These are phyloP conservation scores for Tenthredo mesomela DNA, from an alignment of 2,888 invertebrate genomes.

Conservation along the genomic window DNA sequence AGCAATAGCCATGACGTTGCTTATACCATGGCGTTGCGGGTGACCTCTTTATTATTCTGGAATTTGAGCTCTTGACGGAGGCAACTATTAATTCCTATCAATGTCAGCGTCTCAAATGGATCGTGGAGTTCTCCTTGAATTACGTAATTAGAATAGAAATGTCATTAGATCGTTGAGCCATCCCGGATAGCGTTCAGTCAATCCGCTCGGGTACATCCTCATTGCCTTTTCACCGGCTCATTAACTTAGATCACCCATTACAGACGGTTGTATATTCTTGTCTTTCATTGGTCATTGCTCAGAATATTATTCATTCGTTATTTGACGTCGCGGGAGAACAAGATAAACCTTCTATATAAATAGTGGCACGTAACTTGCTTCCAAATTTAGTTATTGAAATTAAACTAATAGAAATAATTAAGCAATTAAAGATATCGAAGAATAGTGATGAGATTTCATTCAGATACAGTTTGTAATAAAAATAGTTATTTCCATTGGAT, in stretches of 20 bases:
- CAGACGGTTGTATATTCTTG: constrained; percentile 17
- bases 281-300: constrained; percentile 32
- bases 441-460: background rate
- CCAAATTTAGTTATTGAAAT: no score
- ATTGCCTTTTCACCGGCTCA: constrained; percentile 55
- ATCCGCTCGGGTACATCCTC: constrained; percentile 54
- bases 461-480: background rate
- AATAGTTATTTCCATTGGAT: background rate
- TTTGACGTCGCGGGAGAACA: background rate
- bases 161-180: constrained; percentile 51
- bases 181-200: constrained; percentile 45
- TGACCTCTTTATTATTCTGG: constrained; percentile 47
- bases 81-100: constrained; percentile 54
- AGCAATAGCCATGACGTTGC: constrained; percentile 15
- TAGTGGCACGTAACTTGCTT: no score
- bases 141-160: constrained; percentile 54
- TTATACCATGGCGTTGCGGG: background rate
- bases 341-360: no score
- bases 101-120: constrained; percentile 54
- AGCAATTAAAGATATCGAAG: background rate
- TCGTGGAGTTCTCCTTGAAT: constrained; percentile 48
- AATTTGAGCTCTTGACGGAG: constrained; percentile 30
- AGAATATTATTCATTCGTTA: background rate
- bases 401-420: no score
- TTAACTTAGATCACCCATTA: constrained; percentile 49